Evolutionary conservation across 2,113 vertebrate species (phyloP).

Genomic region (Neogobius melanostomus): DNA sequence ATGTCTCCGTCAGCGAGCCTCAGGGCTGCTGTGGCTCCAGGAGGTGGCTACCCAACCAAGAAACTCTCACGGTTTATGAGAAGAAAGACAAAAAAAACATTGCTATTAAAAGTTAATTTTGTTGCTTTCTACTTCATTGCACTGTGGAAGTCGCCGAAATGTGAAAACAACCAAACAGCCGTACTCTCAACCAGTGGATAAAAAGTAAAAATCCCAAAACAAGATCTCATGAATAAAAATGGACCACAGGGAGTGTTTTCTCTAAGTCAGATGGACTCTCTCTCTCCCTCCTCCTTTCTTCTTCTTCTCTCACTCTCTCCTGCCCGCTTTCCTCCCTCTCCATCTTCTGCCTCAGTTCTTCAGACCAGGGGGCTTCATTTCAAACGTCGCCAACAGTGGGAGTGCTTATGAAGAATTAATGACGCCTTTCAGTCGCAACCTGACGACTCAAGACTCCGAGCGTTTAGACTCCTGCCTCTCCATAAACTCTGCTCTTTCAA

Average conservation of each 20-base stretch:
- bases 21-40: no score
- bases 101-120: no score
- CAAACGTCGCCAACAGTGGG: slow-evolving; percentile 25
- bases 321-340: not conserved
- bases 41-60: no score
- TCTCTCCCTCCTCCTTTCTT: not conserved
- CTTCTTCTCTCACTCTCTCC: not conserved
- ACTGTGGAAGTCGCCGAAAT: not conserved
- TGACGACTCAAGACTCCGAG: slow-evolving; percentile 44
- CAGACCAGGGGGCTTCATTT: slow-evolving; percentile 32
- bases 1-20: no score
- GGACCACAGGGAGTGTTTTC: not conserved
- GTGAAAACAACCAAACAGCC: not conserved
- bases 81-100: no score
- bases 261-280: slow-evolving; percentile 4
- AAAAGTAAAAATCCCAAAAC: not conserved
- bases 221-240: not conserved
- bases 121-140: not conserved
- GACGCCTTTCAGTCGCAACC: slow-evolving; percentile 42
- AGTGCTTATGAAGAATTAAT: slow-evolving; percentile 61
- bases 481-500: slow-evolving; percentile 28
- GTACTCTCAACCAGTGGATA: not conserved
- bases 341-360: slow-evolving; percentile 21
- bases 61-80: no score
- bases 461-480: slow-evolving; percentile 26